Conservation (phyloP, 2,113 vertebrate genomes). For the Zonotrichia leucophrys region DNA sequence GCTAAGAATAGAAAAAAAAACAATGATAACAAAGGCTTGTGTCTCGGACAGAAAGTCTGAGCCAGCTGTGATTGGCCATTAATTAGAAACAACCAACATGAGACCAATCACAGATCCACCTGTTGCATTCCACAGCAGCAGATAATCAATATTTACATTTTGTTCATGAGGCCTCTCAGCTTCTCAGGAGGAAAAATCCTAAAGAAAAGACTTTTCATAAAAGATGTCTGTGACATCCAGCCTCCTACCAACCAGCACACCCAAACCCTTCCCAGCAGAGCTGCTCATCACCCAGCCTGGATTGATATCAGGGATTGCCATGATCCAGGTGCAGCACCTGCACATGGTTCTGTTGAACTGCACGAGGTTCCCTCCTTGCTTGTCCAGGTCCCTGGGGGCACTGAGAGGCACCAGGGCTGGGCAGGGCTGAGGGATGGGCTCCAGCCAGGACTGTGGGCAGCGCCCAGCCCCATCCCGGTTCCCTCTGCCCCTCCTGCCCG, state of each 20-base stretch:
- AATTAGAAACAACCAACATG: too few relatives aligned
- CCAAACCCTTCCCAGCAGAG: not conserved
- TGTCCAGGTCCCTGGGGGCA: not conserved
- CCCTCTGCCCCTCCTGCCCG: not conserved
- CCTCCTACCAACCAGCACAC: not conserved
- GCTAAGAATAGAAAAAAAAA: too few relatives aligned
- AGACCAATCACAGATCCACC: too few relatives aligned
- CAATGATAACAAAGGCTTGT: too few relatives aligned
- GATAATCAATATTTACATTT: too few relatives aligned
- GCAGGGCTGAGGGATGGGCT: too few relatives aligned
- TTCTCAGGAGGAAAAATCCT: too few relatives aligned
- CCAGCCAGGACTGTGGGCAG: not conserved
- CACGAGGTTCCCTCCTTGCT: not conserved
- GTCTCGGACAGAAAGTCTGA: too few relatives aligned
- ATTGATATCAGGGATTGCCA: rapidly evolving
- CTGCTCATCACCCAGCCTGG: not conserved
- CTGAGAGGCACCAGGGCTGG: not conserved
- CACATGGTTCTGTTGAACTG: not conserved
- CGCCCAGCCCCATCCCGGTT: not conserved
- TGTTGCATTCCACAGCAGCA: too few relatives aligned
- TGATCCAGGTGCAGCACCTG: not conserved
- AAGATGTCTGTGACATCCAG: not conserved
- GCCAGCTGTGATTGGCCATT: too few relatives aligned
- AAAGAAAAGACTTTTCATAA: too few relatives aligned
- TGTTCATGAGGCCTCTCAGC: too few relatives aligned